phyloP scores from a whole-genome alignment of 2,888 invertebrate species.

The Eristalis pertinax region DNA sequence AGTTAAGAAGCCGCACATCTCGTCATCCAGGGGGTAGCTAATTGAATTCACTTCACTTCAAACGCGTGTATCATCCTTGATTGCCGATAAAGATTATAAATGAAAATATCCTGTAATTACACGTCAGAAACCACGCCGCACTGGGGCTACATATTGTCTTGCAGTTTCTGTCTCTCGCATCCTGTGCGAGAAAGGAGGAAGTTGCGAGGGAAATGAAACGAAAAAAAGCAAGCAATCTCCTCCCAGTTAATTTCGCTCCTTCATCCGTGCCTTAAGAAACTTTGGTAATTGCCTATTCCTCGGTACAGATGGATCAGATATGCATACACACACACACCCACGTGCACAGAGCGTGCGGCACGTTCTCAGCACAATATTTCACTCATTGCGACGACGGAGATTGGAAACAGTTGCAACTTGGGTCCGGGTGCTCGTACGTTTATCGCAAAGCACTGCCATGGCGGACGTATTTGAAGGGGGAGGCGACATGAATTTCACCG shows the following conservation, averaged over 20 bases:
- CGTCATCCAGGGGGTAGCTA: constrained; percentile 12
- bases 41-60: constrained; percentile 21
- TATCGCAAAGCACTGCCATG: background rate
- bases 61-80: constrained; percentile 9
- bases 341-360: constrained; percentile 14
- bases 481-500: constrained; percentile 48
- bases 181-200: constrained; percentile 3
- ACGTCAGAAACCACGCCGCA: constrained; percentile 44
- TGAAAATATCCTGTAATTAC: constrained; percentile 59
- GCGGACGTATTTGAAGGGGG: background rate
- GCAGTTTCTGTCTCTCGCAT: background rate
- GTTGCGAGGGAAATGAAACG: background rate
- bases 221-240: background rate
- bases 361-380: constrained; percentile 59
- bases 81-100: constrained; percentile 45
- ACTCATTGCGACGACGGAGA: constrained; percentile 61
- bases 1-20: background rate
- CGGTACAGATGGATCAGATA: constrained; percentile 27
- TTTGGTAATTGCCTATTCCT: constrained; percentile 61
- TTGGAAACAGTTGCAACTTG: constrained; percentile 54
- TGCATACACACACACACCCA: constrained; percentile 2
- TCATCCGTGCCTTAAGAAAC: constrained; percentile 44
- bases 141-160: constrained; percentile 10
- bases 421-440: background rate
- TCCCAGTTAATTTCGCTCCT: constrained; percentile 56